Base-by-base conservation (phyloP, 2,113 vertebrate genomes). In the Chascanopsetta lugubris region DNA sequence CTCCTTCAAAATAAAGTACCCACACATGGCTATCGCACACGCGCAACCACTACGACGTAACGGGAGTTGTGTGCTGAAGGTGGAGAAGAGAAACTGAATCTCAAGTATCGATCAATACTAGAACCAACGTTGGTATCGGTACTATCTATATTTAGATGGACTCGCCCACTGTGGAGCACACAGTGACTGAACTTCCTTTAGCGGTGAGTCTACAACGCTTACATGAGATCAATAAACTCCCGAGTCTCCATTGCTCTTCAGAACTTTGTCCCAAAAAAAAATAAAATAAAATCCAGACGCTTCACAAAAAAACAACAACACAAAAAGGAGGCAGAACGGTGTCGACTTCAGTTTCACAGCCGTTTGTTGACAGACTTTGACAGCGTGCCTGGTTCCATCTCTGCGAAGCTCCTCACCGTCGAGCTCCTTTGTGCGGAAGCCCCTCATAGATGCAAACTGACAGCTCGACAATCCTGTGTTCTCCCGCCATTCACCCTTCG, bases 161-260 rank as follows among this genome's bases (percentile, higher is more conserved):
- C 22, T 62, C 65, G 57, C 76, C 67, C 70, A 74, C 29, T 43
- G 10, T 30, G 20, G 30, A 60, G 50, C 66, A 75, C 79, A 69
- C 0, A 47, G 62, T 30, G 34, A 36, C n/a, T 48, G 34, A 66
- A 49, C 51, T 40, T 65, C 20, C 50, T 61, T 56, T 54, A 30
- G 29, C 20, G 49, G 58, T 0, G 1, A 26, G 49, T 73, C 21
- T 38, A 17, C n/a, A 11, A 20, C 8, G 15, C 13, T 3, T 3
- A 9, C 11, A 24, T 53, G 32, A 30, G n/a, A 75, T 50, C 9
- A 2, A 36, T 48, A 55, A 46, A 47, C 47, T 59, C 18, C 1
- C 8, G 38, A 54, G 60, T 36, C 29, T 61, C 43, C 40, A 38
- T 61, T n/a, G 22, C 24, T 66, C 38, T 60, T 67, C 20, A 70